These are phyloP conservation scores for Aethes cnicana DNA, from an alignment of 2,888 invertebrate species.

Conservation along the genomic window DNA sequence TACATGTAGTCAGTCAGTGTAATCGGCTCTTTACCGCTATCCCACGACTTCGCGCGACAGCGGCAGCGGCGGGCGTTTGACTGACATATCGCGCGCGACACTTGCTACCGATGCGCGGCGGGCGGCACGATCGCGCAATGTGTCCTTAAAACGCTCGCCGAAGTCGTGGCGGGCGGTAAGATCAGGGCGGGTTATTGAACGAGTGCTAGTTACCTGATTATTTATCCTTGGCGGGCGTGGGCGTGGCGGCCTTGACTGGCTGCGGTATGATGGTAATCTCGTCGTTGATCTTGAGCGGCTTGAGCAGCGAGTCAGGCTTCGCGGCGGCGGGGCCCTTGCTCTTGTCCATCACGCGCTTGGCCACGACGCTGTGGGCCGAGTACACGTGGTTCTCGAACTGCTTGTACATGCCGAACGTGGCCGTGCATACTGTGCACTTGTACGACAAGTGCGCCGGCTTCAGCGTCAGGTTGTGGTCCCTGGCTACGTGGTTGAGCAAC, in stretches of 20 bases:
- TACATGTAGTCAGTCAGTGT: no score
- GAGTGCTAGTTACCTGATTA: constrained; percentile 60
- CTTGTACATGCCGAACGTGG: constrained; percentile 97
- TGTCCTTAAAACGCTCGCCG: no score
- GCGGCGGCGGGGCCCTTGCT: constrained; percentile 52
- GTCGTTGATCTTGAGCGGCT: constrained; percentile 93
- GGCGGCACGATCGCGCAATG: no score
- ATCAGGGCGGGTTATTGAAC: no score
- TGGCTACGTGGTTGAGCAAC: constrained; percentile 93
- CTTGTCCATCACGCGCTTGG: constrained; percentile 84
- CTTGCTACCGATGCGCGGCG: no score
- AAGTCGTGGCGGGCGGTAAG: no score
- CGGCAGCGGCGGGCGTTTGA: no score
- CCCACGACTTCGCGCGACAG: no score
- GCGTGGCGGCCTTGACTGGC: constrained; percentile 75
- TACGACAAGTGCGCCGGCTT: constrained; percentile 96
- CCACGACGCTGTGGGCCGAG: constrained; percentile 94
- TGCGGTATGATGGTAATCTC: constrained; percentile 95
- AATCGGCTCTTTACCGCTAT: no score
- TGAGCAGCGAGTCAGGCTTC: constrained; percentile 77
- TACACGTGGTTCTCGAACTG: constrained; percentile 97
- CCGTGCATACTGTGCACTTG: constrained; percentile 97
- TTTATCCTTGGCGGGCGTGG: constrained; percentile 48
- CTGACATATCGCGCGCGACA: no score
- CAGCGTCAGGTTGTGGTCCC: constrained; percentile 94